Conservation (phyloP, 1,140 invertebrate genomes). For the Camponotus floridanus region DNA sequence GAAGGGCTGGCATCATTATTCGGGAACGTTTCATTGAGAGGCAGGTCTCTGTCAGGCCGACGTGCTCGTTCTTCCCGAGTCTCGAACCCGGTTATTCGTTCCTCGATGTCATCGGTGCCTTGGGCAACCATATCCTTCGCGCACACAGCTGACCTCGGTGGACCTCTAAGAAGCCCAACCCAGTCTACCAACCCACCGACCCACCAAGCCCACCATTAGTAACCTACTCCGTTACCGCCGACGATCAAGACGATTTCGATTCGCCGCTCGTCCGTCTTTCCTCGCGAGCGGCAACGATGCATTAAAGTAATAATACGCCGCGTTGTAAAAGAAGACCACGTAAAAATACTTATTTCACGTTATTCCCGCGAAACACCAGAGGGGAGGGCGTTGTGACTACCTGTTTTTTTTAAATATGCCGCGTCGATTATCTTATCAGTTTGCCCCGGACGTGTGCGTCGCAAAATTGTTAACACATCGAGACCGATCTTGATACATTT, state of each 20-base stretch:
- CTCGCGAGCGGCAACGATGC: slow-evolving; percentile 72
- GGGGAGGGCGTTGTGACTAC: slow-evolving; percentile 37
- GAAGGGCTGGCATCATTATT: slow-evolving; percentile 64
- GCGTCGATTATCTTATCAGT: background rate
- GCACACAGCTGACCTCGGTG: slow-evolving; percentile 82
- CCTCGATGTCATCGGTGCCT: slow-evolving; percentile 84
- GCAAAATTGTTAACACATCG: background rate
- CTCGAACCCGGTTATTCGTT: slow-evolving; percentile 80
- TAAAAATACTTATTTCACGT: slow-evolving; percentile 71
- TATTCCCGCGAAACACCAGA: slow-evolving; percentile 46
- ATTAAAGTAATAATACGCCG: slow-evolving; percentile 76
- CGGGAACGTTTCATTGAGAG: slow-evolving; percentile 73
- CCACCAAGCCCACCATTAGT: slow-evolving; percentile 81
- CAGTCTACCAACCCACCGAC: slow-evolving; percentile 80
- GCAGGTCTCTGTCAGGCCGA: slow-evolving; percentile 35
- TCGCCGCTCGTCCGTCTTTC: slow-evolving; percentile 72
- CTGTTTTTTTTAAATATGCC: slow-evolving; percentile 23
- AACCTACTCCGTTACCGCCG: slow-evolving; percentile 76
- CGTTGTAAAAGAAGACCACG: slow-evolving; percentile 60
- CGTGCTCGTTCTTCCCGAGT: slow-evolving; percentile 48
- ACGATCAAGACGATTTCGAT: slow-evolving; percentile 76
- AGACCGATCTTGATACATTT: slow-evolving; percentile 4
- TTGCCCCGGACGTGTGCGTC: background rate
- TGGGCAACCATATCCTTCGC: slow-evolving; percentile 82
- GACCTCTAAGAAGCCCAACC: slow-evolving; percentile 84